These are phyloP conservation scores for Zoanthus solanderi DNA, from an alignment of 92 coral and sea anemone species.

Conservation along the genomic window DNA sequence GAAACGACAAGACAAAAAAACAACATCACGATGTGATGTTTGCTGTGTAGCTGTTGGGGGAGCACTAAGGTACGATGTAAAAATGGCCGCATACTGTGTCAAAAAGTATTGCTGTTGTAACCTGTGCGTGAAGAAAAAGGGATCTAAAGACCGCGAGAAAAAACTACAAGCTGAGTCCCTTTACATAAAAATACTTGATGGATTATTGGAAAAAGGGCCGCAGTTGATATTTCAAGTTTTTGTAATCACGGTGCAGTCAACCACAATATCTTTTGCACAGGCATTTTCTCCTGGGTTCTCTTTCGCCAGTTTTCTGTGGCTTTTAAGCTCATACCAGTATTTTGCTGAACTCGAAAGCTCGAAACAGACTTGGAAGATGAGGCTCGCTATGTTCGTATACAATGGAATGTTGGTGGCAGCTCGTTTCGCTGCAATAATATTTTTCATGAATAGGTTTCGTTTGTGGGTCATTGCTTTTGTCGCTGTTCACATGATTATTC, in stretches of 20 bases:
- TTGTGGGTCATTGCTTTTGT: constrained; percentile 27
- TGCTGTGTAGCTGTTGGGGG: constrained; percentile 35
- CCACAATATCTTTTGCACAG: constrained; percentile 31
- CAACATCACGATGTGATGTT: constrained; percentile 36
- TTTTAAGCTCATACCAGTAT: constrained; percentile 24
- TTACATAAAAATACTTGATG: constrained; percentile 40
- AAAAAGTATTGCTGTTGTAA: constrained; percentile 43
- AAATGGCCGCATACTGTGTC: constrained; percentile 37
- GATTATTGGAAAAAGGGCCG: constrained; percentile 36
- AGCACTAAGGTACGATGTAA: constrained; percentile 23
- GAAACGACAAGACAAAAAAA: constrained; percentile 31
- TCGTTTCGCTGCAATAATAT: constrained; percentile 35
- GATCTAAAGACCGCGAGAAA: not conserved
- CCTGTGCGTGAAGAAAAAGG: not conserved
- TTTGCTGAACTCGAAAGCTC: constrained; percentile 42
- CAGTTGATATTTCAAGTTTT: constrained; percentile 32
- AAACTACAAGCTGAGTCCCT: constrained; percentile 40
- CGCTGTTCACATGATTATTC: constrained; percentile 20
- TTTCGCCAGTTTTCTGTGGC: constrained; percentile 44
- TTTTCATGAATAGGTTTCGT: constrained; percentile 29
- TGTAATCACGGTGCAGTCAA: constrained; percentile 34
- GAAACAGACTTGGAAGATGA: constrained; percentile 45
- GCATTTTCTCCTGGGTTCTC: constrained; percentile 40
- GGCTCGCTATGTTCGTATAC: constrained; percentile 26
- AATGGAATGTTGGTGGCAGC: constrained; percentile 26